Conservation (phyloP, 2,797 vertebrate species). For the Pogonophryne albipinna region DNA sequence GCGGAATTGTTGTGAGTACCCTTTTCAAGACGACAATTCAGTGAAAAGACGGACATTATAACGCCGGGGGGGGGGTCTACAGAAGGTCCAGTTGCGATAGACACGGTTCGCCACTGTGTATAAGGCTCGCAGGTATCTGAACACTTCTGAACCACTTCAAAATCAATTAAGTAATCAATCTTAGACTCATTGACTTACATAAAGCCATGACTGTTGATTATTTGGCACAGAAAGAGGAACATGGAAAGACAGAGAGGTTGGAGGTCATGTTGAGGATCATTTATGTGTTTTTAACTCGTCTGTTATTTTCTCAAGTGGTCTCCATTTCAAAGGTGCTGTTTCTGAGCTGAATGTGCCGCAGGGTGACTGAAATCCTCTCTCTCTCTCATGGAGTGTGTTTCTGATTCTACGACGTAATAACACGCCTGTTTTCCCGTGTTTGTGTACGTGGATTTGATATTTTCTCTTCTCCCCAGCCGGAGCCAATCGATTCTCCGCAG, state of each 20-base stretch:
- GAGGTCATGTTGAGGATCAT: background rate
- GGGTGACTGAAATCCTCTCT: background rate
- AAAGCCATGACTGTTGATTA: background rate
- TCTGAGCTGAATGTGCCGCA: background rate
- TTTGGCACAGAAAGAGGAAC: background rate
- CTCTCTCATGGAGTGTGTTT: constrained; percentile 1
- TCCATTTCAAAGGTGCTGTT: background rate
- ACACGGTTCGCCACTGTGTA: too few species aligned
- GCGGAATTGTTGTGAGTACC: too few species aligned
- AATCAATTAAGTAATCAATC: background rate
- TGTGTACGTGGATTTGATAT: constrained; percentile 37
- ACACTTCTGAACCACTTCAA: background rate
- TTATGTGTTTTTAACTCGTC: background rate
- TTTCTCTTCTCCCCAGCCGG: constrained; percentile 42
- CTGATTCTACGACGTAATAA: constrained; percentile 8
- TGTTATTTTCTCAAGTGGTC: constrained; percentile 4
- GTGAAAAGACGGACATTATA: too few species aligned
- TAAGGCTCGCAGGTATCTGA: background rate
- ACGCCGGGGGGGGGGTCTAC: too few species aligned
- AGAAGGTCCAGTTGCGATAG: too few species aligned
- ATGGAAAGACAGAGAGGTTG: background rate
- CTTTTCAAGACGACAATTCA: too few species aligned
- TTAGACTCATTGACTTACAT: background rate
- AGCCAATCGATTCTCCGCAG: constrained; percentile 77
- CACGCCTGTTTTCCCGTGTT: constrained; percentile 15